Evolutionary conservation across 2,888 invertebrate species (phyloP).

Genomic region (Scaptomyza reducta): DNA sequence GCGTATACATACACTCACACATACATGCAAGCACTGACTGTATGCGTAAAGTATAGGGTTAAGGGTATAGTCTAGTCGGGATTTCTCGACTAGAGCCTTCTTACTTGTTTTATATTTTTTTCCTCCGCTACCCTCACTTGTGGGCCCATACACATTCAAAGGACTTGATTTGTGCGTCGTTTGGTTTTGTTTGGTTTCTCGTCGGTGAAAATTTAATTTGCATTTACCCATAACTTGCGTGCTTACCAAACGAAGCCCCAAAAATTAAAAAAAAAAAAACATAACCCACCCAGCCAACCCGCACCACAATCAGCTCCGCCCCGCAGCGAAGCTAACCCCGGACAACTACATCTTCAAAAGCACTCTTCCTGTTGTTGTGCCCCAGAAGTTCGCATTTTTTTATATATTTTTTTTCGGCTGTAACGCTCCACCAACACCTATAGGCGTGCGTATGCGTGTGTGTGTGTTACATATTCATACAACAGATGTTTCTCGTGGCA

Average conservation of each 20-base stretch:
- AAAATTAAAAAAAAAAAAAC: background rate
- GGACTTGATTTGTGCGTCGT: slow-evolving; percentile 51
- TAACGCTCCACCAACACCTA: slow-evolving; percentile 43
- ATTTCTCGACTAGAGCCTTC: no score
- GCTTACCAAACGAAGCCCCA: slow-evolving; percentile 21
- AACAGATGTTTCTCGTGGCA: slow-evolving; percentile 57
- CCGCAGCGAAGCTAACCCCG: background rate
- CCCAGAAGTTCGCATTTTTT: slow-evolving; percentile 11
- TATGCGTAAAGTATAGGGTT: no score
- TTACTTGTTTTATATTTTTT: slow-evolving; percentile 11
- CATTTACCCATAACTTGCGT: slow-evolving; percentile 73
- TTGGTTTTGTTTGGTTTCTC: slow-evolving; percentile 38
- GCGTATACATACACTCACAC: no score
- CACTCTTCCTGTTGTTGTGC: slow-evolving; percentile 2
- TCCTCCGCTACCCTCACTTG: background rate
- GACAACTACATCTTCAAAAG: slow-evolving; percentile 33
- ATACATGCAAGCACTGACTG: no score
- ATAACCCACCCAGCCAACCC: background rate
- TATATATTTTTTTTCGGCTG: slow-evolving; percentile 4
- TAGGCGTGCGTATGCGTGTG: slow-evolving; percentile 18
- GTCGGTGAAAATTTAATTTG: slow-evolving; percentile 71
- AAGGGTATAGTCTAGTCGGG: no score
- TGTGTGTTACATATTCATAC: slow-evolving; percentile 48
- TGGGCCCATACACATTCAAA: slow-evolving; percentile 35
- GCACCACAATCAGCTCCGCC: background rate